Conservation (phyloP, 2,797 vertebrate genomes). For the Odontamblyopus rebecca region DNA sequence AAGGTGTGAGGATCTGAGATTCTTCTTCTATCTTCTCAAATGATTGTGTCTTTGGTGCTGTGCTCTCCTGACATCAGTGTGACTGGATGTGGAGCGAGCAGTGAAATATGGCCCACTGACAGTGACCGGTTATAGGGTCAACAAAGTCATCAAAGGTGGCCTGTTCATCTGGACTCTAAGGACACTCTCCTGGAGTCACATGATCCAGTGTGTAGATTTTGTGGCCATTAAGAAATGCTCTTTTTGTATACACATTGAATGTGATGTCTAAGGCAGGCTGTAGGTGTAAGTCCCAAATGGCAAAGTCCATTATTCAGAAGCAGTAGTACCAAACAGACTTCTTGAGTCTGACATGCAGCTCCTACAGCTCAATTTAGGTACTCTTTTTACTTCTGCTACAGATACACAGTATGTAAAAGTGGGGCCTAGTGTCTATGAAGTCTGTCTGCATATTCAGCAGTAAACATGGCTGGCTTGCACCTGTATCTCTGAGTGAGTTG, state of each 20-base stretch:
- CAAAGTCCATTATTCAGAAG: background rate
- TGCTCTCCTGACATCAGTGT: conserved; percentile 21
- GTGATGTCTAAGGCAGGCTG: background rate
- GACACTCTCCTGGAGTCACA: background rate
- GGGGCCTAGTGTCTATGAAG: background rate
- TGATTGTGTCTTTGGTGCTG: conserved; percentile 4
- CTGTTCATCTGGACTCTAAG: conserved; percentile 6
- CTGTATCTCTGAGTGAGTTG: background rate
- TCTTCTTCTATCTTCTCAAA: background rate
- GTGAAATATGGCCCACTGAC: conserved; percentile 11
- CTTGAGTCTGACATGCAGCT: background rate
- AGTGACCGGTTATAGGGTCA: conserved; percentile 1
- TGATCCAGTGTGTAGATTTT: background rate
- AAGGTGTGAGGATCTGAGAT: background rate
- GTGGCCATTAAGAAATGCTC: background rate
- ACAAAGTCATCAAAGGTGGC: conserved; percentile 26
- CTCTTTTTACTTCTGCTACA: background rate
- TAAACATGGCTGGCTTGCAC: background rate
- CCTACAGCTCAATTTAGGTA: background rate
- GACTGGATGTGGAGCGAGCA: conserved; percentile 15
- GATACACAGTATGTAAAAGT: background rate
- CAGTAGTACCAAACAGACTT: background rate
- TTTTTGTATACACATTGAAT: background rate
- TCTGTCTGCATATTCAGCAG: background rate
- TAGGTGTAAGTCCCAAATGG: background rate